A percentile compares a stretch with the other conserved stretches of the same genome.
phyloP scores from a whole-genome alignment of 2,797 vertebrate genomes.

The Tauraco hartlaubi region DNA sequence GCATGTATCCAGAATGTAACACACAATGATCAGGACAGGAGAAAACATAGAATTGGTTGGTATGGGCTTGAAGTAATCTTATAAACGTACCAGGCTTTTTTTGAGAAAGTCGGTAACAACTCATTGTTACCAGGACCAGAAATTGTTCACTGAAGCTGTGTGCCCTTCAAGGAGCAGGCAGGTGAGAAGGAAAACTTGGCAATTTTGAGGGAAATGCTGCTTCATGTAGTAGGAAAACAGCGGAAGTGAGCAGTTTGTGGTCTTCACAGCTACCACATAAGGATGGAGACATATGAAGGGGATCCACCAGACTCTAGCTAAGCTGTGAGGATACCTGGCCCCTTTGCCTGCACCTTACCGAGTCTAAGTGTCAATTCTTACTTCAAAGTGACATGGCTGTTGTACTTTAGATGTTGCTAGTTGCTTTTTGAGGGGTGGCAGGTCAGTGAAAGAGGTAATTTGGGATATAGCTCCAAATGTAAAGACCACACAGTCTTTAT shows the following conservation, averaged over 20 bases:
- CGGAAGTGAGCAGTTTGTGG: neutral
- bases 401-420: neutral
- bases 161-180: neutral
- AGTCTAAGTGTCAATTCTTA: neutral
- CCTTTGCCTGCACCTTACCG: neutral
- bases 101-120: neutral
- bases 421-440: neutral
- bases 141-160: neutral
- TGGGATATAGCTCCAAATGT: neutral
- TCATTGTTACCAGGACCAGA: neutral
- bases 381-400: neutral
- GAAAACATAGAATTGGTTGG: neutral
- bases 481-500: neutral
- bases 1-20: neutral
- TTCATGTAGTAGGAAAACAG: neutral
- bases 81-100: neutral
- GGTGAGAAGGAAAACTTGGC: neutral
- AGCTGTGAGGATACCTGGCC: neutral
- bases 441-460: neutral
- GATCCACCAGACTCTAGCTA: neutral
- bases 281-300: neutral
- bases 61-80: neutral
- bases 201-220: neutral
- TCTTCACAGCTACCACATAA: neutral
- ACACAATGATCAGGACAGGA: neutral